A percentile compares a stretch with the other conserved stretches of the same genome.
Evolutionary conservation across 2,113 vertebrate genomes (phyloP).

Genomic region (Phylloscopus whistleri): DNA sequence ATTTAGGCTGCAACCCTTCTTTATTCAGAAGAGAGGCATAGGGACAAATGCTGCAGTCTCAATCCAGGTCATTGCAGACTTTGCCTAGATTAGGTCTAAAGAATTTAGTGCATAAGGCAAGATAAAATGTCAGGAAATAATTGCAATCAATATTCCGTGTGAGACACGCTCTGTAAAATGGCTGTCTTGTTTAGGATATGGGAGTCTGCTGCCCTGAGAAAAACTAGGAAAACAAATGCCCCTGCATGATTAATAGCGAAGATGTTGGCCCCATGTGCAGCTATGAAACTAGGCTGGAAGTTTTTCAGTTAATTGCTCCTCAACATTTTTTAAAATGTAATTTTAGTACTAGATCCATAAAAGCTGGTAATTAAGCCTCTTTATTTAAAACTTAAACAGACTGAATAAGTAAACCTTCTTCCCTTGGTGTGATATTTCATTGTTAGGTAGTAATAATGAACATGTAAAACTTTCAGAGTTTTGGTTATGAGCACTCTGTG

Average conservation of each 20-base stretch:
- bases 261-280: not conserved
- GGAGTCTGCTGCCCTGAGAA: not conserved
- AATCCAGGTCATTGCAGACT: not conserved
- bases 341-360: not conserved
- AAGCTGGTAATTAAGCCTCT: not conserved
- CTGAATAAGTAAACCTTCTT: not conserved
- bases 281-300: not conserved
- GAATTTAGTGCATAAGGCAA: not conserved
- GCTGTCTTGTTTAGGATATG: not conserved
- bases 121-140: not conserved
- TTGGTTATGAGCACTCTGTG: not conserved
- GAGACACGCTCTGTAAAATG: not conserved
- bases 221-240: not conserved
- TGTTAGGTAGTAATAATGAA: not conserved
- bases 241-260: not conserved
- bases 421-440: not conserved
- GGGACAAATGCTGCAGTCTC: not conserved
- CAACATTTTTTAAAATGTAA: not conserved
- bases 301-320: not conserved
- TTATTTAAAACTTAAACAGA: not conserved
- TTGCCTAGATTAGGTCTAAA: not conserved
- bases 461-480: not conserved
- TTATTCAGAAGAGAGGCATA: not conserved
- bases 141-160: not conserved
- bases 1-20: not conserved